Conservation (phyloP, 2,113 vertebrate species). For the Caranx melampygus region DNA sequence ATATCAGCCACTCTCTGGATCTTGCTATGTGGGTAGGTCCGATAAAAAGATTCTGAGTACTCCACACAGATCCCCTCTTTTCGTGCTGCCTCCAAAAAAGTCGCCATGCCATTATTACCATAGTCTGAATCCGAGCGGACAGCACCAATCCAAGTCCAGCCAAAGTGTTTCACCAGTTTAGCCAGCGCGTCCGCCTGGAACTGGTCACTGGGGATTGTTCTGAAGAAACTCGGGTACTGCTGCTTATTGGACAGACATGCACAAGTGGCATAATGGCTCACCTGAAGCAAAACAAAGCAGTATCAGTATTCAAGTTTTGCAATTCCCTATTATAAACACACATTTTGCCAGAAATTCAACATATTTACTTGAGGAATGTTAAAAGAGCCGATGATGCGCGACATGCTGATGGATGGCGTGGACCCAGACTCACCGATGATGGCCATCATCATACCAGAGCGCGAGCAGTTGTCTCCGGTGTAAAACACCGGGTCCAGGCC, state of each 20-base stretch:
- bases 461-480: constrained; percentile 33
- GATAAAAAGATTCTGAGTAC: constrained; percentile 73
- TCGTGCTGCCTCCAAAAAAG: constrained; percentile 71
- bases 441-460: constrained; percentile 56
- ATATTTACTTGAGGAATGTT: constrained; percentile 77
- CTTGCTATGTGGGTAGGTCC: constrained; percentile 61
- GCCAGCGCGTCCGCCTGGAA: constrained; percentile 80
- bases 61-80: constrained; percentile 80
- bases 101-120: constrained; percentile 79
- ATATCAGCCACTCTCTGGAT: constrained; percentile 73
- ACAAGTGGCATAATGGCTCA: constrained; percentile 82
- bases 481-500: constrained; percentile 48
- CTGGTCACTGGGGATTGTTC: constrained; percentile 83
- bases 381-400: constrained; percentile 70
- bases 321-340: neutral
- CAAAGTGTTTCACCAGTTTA: constrained; percentile 78
- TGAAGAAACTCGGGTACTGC: constrained; percentile 79
- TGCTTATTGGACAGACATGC: constrained; percentile 80
- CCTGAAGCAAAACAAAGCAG: constrained; percentile 51
- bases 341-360: fast-evolving
- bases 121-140: constrained; percentile 82
- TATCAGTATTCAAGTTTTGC: no score
- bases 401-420: constrained; percentile 77
- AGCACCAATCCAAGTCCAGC: constrained; percentile 84
- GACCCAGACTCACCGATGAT: constrained; percentile 79